These are phyloP conservation scores for Drosophila dives DNA, from an alignment of 2,888 invertebrate species.

Conservation along the genomic window DNA sequence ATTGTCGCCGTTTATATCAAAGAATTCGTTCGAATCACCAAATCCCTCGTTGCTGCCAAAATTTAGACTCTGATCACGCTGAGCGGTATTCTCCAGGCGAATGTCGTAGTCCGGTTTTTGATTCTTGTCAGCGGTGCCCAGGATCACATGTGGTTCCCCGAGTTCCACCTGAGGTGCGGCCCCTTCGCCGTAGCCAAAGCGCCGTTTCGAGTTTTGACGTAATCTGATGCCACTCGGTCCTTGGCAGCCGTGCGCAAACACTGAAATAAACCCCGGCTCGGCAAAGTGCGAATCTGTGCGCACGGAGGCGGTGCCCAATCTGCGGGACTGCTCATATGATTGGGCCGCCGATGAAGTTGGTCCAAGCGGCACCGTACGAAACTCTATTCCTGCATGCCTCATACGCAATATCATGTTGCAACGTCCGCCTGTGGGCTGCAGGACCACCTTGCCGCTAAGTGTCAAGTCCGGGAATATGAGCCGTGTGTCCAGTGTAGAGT, in stretches of 20 bases:
- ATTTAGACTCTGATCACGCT: constrained; percentile 58
- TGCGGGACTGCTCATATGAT: constrained; percentile 76
- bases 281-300: constrained; percentile 93
- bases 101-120: constrained; percentile 76
- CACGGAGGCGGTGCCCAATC: constrained; percentile 81
- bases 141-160: constrained; percentile 71
- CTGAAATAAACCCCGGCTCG: constrained; percentile 93
- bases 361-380: constrained; percentile 88
- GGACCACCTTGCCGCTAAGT: constrained; percentile 90
- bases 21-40: constrained; percentile 53
- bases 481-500: constrained; percentile 90
- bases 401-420: constrained; percentile 92
- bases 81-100: constrained; percentile 60
- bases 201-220: constrained; percentile 83
- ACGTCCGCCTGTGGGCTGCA: constrained; percentile 86
- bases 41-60: constrained; percentile 56
- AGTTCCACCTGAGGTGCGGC: constrained; percentile 57
- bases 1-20: constrained; percentile 65
- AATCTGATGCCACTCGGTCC: constrained; percentile 83
- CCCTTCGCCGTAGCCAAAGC: constrained; percentile 72
- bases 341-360: constrained; percentile 46
- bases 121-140: constrained; percentile 66
- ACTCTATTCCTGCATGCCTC: constrained; percentile 92
- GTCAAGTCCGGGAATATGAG: constrained; percentile 92
- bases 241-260: constrained; percentile 93